Base-by-base conservation (phyloP, 2,888 invertebrate species). In the Melinopterus prodromus region DNA sequence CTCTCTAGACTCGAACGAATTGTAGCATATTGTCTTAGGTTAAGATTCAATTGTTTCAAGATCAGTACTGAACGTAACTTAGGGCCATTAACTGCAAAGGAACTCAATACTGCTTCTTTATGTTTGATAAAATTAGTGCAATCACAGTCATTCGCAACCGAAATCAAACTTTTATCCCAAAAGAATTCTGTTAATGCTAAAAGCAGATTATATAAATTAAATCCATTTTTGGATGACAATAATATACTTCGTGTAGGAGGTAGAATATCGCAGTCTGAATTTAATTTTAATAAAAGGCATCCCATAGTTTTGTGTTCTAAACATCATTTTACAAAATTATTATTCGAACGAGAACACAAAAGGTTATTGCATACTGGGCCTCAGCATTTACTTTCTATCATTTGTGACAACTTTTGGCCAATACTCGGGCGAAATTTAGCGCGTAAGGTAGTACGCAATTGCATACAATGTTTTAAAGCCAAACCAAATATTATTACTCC, bases 121-220 rank as follows among this genome's bases (percentile, higher is more conserved):
- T 69, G 69, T 69, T 69, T 69, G 69, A 69, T 70, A 16, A 70
- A 70, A 70, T 16, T 70, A 16, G 70, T 70, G 6, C 70, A 70
- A 70, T 16, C 6, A 70, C 16, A 6, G 16, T 9, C 15, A 6
- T 70, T 69, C 70, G 6, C 16, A 16, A 15, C 70, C n/a, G 9
- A 16, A 70, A 16, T 70, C 6, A 70, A 70, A 16, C 15, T 16
- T 70, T 70, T 70, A 70, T 16, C 6, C 15, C n/a, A 5, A 70
- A 70, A 70, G 6, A 6, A 6, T 16, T 9, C 16, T 9, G 12
- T 70, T 70, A 9, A 70, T n/a, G 16, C n/a, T 16, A 70, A 70
- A n/a, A 70, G 70, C 16, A n/a, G 9, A 70, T 70, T 70, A 16
- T 6, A 9, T n/a, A 70, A 70, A 70, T 70, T 70, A 70, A 70